These are phyloP conservation scores for Xenotilapia leptura DNA, from an alignment of 2,113 vertebrate species.

Conservation along the genomic window DNA sequence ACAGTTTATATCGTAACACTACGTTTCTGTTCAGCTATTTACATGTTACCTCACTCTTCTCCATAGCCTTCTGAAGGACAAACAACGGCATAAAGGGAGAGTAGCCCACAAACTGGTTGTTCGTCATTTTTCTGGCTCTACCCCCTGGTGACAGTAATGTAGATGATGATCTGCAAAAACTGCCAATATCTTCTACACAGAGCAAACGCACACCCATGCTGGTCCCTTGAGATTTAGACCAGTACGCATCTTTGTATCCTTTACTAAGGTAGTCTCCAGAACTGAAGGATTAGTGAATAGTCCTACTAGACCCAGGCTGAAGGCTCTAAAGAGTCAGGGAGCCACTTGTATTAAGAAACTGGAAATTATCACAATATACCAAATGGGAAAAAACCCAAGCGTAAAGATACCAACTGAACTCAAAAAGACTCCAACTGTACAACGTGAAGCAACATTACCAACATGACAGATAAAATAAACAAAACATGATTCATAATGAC, in stretches of 20 bases:
- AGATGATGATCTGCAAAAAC: background rate
- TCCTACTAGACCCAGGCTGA: background rate
- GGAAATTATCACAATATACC: background rate
- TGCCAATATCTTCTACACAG: background rate
- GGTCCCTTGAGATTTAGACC: background rate
- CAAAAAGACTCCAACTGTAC: rapidly evolving
- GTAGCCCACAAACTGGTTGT: background rate
- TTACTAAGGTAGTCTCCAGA: background rate
- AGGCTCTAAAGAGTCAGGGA: background rate
- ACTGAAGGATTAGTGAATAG: background rate
- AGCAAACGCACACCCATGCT: background rate
- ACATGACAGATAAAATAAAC: background rate
- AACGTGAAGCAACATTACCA: background rate
- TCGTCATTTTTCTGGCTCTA: background rate
- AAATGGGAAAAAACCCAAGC: background rate
- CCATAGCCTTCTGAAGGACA: background rate
- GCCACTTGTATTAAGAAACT: background rate
- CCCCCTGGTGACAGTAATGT: background rate
- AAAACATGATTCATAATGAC: background rate
- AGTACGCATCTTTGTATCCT: background rate
- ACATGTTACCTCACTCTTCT: background rate
- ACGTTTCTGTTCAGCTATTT: background rate
- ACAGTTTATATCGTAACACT: background rate
- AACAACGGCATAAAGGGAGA: background rate
- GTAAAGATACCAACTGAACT: background rate